Evolutionary conservation across 2,797 vertebrate genomes (phyloP).

Genomic region (Orientallactaga sibirica): DNA sequence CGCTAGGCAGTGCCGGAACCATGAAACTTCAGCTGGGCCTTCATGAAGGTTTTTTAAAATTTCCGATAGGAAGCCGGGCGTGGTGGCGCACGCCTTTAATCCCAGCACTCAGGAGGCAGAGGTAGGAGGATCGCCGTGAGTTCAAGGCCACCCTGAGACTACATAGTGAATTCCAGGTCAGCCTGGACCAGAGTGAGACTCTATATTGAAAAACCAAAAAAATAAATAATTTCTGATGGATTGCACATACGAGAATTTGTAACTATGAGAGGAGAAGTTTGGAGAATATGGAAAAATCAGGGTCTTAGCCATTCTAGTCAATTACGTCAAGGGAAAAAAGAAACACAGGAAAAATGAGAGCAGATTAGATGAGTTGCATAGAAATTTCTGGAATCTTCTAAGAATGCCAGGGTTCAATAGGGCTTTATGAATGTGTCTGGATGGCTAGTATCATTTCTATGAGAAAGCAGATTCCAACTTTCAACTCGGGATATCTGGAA

Average conservation of each 20-base stretch:
- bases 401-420: constrained; percentile 37
- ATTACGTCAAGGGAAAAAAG: background rate
- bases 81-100: too few relatives aligned
- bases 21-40: background rate
- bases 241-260: background rate
- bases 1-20: background rate
- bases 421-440: constrained; percentile 24
- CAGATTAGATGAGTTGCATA: background rate
- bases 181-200: too few relatives aligned
- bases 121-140: too few relatives aligned
- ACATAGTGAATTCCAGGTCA: too few relatives aligned
- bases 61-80: too few relatives aligned
- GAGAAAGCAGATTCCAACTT: constrained; percentile 59
- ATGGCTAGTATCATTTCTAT: constrained; percentile 57
- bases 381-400: constrained; percentile 27
- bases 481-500: constrained; percentile 50
- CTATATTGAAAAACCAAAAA: too few relatives aligned
- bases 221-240: background rate
- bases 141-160: too few relatives aligned
- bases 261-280: background rate
- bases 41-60: too few relatives aligned
- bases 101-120: too few relatives aligned
- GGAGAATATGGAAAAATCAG: background rate
- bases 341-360: background rate
- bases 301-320: background rate